Evolutionary conservation across 2,888 invertebrate genomes (phyloP), one percentile per base, ranked within the genome.

Genomic region (Rhamphomyia laevipes): DNA sequence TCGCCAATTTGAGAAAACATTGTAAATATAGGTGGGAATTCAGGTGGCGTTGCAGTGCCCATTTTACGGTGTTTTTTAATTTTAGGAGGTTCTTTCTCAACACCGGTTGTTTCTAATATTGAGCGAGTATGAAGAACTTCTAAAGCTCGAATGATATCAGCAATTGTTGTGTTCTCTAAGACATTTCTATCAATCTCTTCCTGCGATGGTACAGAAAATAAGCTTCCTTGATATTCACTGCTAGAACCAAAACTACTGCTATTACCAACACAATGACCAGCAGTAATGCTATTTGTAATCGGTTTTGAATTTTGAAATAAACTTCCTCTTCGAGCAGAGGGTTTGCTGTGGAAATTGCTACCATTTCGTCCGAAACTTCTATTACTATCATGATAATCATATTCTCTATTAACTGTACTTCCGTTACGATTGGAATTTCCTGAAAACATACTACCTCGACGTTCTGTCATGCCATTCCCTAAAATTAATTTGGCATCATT

Each of bases 131-230:
- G 79, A 27, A 88, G 73, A n/a, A 81, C 77, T 43, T 86, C 82
- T 44, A 90, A 68, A 0, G 86, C 87, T 49, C 87, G 74, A 23
- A 90, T 75, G 47, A 90, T 76, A 68, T 90, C 88, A 1, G 87
- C 89, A 13, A 90, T 75, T 18, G 87, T 86, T 0, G 89, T 89
- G 59, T 86, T 82, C 66, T 89, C 89, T 48, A 89, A 70, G 12
- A 87, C 77, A 59, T 67, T 61, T 53, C 64, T 61, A 33, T 68
- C 64, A 12, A 55, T 45, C 40, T 53, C 53, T 50, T 64, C 64
- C 18, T 64, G 64, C 1, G 64, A 66, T 12, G 65, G 59, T 2
- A 63, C 59, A 9, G 66, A 64, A 47, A 66, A 77, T 42, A 64
- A 52, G 53, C 67, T 67, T 7, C 60, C 59, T 50, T 66, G 58